phyloP scores from a whole-genome alignment of 2,113 vertebrate genomes.

The Neofelis nebulosa region DNA sequence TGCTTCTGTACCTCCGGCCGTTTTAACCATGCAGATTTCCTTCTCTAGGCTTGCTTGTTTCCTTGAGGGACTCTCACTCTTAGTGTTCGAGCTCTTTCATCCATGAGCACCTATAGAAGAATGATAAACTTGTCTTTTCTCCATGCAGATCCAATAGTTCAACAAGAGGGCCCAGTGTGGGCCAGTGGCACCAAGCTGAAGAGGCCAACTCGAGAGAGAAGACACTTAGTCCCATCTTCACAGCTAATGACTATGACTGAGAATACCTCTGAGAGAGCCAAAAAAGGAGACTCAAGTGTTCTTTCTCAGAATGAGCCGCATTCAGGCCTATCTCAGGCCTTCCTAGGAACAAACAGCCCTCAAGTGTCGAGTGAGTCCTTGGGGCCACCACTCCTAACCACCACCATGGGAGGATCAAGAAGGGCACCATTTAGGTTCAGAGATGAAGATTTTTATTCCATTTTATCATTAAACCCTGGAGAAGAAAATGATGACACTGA shows the following conservation, averaged over 20 bases:
- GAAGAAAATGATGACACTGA: slow-evolving; percentile 3
- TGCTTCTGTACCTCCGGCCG: neutral
- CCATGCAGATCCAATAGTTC: slow-evolving; percentile 49
- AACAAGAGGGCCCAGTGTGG: slow-evolving; percentile 38
- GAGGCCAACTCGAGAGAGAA: slow-evolving; percentile 62
- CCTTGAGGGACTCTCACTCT: neutral
- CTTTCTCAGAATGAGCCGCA: neutral
- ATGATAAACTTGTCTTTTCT: slow-evolving; percentile 47
- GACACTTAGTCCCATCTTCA: slow-evolving; percentile 20
- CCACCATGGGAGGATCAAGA: neutral
- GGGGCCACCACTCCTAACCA: neutral
- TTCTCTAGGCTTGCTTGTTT: neutral
- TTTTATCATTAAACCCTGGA: neutral
- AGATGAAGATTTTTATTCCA: slow-evolving; percentile 69
- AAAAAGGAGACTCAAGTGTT: neutral
- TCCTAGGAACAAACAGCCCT: neutral
- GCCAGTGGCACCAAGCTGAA: slow-evolving; percentile 58
- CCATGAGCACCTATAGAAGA: neutral
- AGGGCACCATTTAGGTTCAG: neutral
- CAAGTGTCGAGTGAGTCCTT: neutral
- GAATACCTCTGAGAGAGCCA: slow-evolving; percentile 5
- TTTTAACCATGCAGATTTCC: neutral
- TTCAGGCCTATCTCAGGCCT: neutral
- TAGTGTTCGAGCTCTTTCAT: neutral
- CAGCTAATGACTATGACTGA: neutral